These are phyloP conservation scores for Myxocyprinus asiaticus DNA, from an alignment of 2,113 vertebrate species.

Conservation along the genomic window DNA sequence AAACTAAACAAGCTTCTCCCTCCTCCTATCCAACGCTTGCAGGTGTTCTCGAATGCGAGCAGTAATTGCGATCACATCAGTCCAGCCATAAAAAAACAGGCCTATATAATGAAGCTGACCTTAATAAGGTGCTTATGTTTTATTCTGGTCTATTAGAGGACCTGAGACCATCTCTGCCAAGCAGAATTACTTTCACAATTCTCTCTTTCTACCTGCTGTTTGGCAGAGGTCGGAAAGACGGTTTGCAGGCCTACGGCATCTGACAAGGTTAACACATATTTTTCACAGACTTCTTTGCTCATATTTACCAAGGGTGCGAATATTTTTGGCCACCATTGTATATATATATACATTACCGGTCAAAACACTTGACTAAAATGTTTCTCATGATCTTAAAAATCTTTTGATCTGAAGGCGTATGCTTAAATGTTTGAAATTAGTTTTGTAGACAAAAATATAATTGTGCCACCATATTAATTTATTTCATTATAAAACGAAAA, in stretches of 20 bases:
- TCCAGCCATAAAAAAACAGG: slow-evolving; percentile 55
- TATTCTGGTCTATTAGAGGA: slow-evolving; percentile 58
- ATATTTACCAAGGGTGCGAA: too few relatives aligned
- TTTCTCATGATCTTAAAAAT: too few relatives aligned
- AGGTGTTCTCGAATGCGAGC: slow-evolving; percentile 51
- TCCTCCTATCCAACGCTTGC: slow-evolving; percentile 30
- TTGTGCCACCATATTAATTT: too few relatives aligned
- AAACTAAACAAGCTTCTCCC: slow-evolving; percentile 47
- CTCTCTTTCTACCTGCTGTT: slow-evolving; percentile 59
- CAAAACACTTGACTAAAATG: too few relatives aligned
- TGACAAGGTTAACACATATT: slow-evolving; percentile 69
- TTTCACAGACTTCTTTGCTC: slow-evolving; percentile 65
- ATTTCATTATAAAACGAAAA: too few relatives aligned
- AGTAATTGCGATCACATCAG: slow-evolving; percentile 55
- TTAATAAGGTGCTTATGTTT: slow-evolving; percentile 62
- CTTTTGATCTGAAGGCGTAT: too few relatives aligned
- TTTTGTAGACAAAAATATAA: too few relatives aligned
- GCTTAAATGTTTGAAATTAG: too few relatives aligned
- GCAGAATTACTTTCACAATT: slow-evolving; percentile 48
- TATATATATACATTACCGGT: too few relatives aligned
- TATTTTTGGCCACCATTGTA: too few relatives aligned
- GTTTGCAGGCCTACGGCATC: slow-evolving; percentile 62
- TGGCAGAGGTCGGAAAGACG: slow-evolving; percentile 56
- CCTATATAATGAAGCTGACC: slow-evolving; percentile 57
- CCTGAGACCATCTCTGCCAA: slow-evolving; percentile 42